Conservation (phyloP, 2,113 vertebrate species). For the Sigmodon hispidus region DNA sequence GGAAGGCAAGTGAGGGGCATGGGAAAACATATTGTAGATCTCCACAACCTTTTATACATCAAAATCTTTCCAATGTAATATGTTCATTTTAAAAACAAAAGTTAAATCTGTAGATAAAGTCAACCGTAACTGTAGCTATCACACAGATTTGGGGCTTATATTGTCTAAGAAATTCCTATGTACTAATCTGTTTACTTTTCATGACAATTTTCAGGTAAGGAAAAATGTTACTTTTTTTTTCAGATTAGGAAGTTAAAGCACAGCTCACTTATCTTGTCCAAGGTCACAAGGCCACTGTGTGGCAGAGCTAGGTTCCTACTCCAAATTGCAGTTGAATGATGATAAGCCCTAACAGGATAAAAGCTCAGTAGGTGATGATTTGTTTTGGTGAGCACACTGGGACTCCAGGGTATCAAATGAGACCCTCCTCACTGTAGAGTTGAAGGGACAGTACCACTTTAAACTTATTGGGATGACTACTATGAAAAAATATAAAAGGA, state of each 20-base stretch:
- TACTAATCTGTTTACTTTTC: background rate
- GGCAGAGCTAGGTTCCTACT: background rate
- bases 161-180: background rate
- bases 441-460: background rate
- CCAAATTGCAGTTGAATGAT: background rate
- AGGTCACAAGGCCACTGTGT: background rate
- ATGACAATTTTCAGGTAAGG: background rate
- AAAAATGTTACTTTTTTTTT: background rate
- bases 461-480: background rate
- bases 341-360: background rate
- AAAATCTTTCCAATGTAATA: conserved; percentile 9
- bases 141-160: background rate
- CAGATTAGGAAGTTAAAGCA: background rate
- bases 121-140: background rate
- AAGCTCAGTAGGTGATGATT: background rate
- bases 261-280: background rate
- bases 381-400: background rate
- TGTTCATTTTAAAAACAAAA: background rate
- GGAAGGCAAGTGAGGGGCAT: background rate
- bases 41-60: background rate
- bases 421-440: background rate
- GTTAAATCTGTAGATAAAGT: background rate
- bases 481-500: background rate
- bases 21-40: background rate
- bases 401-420: background rate